Conservation (phyloP, 2,113 vertebrate genomes). For the Oceanodroma tethys region DNA sequence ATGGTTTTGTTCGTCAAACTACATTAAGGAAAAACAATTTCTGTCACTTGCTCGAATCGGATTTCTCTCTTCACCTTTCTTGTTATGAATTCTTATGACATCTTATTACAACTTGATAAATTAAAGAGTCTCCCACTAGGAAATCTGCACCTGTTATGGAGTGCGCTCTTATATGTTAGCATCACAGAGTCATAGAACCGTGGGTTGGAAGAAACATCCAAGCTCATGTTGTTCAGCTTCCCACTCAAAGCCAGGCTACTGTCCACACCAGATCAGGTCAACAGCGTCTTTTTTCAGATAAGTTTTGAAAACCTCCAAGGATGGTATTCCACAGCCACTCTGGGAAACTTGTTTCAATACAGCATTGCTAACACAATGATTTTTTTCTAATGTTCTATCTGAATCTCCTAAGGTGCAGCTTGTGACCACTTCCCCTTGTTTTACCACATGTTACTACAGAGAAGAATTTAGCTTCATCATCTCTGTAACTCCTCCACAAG, state of each 20-base stretch:
- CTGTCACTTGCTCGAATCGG: not conserved
- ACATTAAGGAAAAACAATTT: not conserved
- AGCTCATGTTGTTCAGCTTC: not conserved
- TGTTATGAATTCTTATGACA: not conserved
- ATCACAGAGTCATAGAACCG: not conserved
- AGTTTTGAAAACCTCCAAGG: not conserved
- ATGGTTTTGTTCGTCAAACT: not conserved
- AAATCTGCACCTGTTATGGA: not conserved
- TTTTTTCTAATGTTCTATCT: not conserved
- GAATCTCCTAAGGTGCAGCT: not conserved
- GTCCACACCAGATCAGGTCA: not conserved
- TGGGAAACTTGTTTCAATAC: not conserved
- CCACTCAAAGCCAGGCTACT: not conserved
- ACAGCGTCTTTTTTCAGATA: not conserved
- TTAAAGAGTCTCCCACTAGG: not conserved
- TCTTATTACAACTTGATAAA: slow-evolving; percentile 1
- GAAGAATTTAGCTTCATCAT: not conserved
- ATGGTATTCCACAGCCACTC: not conserved
- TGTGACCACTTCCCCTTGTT: not conserved
- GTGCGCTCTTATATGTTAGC: not conserved
- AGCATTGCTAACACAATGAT: not conserved
- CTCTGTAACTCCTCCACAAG: not conserved
- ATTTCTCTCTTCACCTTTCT: slow-evolving; percentile 1
- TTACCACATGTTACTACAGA: not conserved
- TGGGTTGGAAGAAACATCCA: not conserved